Conservation (phyloP, 1,140 invertebrate species). For the Hormaphis cornu region DNA sequence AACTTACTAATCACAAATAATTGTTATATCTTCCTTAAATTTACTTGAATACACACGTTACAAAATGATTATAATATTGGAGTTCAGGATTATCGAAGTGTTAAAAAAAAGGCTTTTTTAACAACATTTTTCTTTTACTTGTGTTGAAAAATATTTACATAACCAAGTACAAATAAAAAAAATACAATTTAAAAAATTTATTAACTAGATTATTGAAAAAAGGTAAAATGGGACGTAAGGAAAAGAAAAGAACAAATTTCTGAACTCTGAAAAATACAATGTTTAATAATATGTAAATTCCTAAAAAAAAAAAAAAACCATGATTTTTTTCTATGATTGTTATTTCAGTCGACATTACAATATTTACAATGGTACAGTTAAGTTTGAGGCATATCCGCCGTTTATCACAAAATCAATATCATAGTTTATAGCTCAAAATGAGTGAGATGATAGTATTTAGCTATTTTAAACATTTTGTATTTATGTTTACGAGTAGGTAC, state of each 20-base stretch:
- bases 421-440: slow-evolving; percentile 20
- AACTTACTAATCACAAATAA: no score
- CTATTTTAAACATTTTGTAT: slow-evolving; percentile 29
- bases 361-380: slow-evolving; percentile 31
- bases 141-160: slow-evolving; percentile 29
- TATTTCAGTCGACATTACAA: slow-evolving; percentile 31
- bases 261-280: slow-evolving; percentile 25
- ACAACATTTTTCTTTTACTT: slow-evolving; percentile 19
- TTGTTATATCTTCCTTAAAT: no score
- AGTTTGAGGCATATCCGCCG: neutral
- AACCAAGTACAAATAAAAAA: slow-evolving; percentile 31
- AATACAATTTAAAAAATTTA: slow-evolving; percentile 25
- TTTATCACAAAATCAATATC: slow-evolving; percentile 31
- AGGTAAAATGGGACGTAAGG: neutral
- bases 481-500: slow-evolving; percentile 30
- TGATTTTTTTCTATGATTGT: slow-evolving; percentile 28
- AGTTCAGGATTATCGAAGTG: no score
- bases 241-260: neutral
- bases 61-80: no score
- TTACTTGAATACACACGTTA: no score
- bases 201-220: slow-evolving; percentile 14
- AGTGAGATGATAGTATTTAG: slow-evolving; percentile 6
- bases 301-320: slow-evolving; percentile 32
- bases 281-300: slow-evolving; percentile 16
- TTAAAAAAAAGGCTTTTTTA: neutral